Evolutionary conservation across 2,113 vertebrate species (phyloP).

Genomic region (Nymphicus hollandicus): DNA sequence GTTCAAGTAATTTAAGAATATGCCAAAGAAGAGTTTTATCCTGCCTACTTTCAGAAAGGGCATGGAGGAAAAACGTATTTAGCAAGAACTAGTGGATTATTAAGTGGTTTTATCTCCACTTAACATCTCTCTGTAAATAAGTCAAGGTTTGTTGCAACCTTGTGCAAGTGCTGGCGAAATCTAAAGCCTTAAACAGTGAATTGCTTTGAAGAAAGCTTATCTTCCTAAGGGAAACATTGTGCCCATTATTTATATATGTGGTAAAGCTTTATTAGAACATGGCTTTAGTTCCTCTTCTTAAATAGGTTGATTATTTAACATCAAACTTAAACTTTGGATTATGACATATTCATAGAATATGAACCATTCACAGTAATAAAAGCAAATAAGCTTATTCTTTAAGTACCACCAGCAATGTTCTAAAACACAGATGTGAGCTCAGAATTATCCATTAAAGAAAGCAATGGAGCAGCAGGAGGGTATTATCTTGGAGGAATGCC

Average conservation of each 20-base stretch:
- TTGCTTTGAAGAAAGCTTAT: constrained; percentile 70
- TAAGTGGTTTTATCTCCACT: constrained; percentile 73
- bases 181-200: constrained; percentile 76
- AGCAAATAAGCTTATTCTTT: not conserved
- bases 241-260: constrained; percentile 14
- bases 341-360: not conserved
- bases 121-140: constrained; percentile 79
- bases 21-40: constrained; percentile 7
- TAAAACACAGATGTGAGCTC: not conserved
- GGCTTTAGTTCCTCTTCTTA: not conserved
- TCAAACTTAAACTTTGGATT: not conserved
- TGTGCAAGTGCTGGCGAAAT: constrained; percentile 75
- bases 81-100: constrained; percentile 70
- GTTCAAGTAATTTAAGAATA: not conserved
- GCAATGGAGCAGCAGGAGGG: not conserved
- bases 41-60: not conserved
- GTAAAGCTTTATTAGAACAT: not conserved
- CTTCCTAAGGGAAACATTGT: constrained; percentile 54
- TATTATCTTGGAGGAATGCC: not conserved
- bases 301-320: not conserved
- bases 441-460: not conserved
- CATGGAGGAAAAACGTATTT: constrained; percentile 58
- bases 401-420: not conserved
- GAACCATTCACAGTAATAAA: not conserved
- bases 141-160: constrained; percentile 81